phyloP scores from a whole-genome alignment of 2,888 invertebrate genomes.

The Andrena praecox region DNA sequence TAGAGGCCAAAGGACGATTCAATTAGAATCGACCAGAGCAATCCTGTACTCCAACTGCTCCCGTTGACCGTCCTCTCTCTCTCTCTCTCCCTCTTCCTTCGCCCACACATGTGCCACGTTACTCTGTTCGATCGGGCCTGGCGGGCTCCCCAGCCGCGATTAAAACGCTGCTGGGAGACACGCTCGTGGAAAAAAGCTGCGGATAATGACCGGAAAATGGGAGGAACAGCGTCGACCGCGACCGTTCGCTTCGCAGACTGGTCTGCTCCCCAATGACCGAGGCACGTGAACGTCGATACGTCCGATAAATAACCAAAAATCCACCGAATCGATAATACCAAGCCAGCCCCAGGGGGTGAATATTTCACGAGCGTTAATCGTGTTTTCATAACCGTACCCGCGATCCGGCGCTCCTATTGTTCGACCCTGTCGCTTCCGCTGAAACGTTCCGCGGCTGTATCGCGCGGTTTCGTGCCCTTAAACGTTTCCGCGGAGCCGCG shows the following conservation, averaged over 20 bases:
- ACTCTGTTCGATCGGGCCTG: conserved; percentile 76
- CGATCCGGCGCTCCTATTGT: conserved; percentile 39
- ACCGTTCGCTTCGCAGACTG: background rate
- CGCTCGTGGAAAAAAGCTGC: conserved; percentile 27
- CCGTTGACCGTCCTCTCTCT: conserved; percentile 71
- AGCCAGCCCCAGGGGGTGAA: conserved; percentile 3
- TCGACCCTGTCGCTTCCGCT: conserved; percentile 29
- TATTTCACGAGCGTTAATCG: conserved; percentile 47
- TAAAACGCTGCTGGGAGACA: conserved; percentile 67
- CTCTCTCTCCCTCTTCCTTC: background rate
- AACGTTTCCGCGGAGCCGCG: conserved; percentile 45
- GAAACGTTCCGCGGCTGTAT: conserved; percentile 50
- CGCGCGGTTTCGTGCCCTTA: conserved; percentile 54
- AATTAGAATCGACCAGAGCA: conserved; percentile 83
- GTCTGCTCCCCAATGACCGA: background rate
- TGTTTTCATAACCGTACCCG: conserved; percentile 52
- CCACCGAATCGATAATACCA: conserved; percentile 3
- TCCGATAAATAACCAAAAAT: conserved; percentile 2
- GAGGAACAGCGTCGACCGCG: background rate
- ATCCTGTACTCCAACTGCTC: conserved; percentile 80
- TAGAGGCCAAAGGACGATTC: conserved; percentile 83
- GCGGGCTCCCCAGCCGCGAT: conserved; percentile 75
- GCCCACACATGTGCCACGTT: conserved; percentile 59
- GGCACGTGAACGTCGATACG: conserved; percentile 3
- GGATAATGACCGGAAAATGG: conserved; percentile 41